Percentiles rank a stretch among this genome's conserved stretches.
These are phyloP conservation scores for Pelvicachromis taeniatus DNA, from an alignment of 2,113 vertebrate genomes.

Conservation along the genomic window DNA sequence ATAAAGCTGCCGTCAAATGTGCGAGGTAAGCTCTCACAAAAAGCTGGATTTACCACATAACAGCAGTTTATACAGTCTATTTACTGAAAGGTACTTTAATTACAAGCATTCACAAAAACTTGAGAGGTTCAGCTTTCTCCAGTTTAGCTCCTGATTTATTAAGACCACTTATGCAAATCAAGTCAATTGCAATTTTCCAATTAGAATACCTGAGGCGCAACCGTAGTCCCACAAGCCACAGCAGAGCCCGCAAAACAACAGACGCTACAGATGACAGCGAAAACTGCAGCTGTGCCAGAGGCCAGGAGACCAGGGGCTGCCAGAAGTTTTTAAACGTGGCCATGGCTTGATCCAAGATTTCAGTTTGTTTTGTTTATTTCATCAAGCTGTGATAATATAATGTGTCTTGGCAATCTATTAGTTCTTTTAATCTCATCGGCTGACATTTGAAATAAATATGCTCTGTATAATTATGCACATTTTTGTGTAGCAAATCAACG, in stretches of 20 bases:
- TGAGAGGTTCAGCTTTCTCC: conserved; percentile 35
- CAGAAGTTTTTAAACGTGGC: conserved; percentile 17
- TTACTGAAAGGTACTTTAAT: conserved; percentile 33
- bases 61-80: conserved; percentile 3
- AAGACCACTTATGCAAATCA: conserved; percentile 66
- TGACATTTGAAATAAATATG: conserved; percentile 45
- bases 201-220: conserved; percentile 62
- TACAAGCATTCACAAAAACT: conserved; percentile 32
- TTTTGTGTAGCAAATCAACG: conserved; percentile 30
- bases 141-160: conserved; percentile 60
- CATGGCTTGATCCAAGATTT: not conserved
- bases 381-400: conserved; percentile 40
- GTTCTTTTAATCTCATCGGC: conserved; percentile 29
- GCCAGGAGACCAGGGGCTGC: conserved; percentile 28
- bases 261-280: conserved; percentile 3
- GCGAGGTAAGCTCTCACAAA: not conserved
- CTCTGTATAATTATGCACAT: conserved; percentile 36
- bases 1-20: conserved; percentile 29
- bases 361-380: conserved; percentile 25
- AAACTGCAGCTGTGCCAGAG: conserved; percentile 40
- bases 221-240: conserved; percentile 37
- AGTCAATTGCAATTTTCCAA: conserved; percentile 60
- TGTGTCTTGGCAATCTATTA: conserved; percentile 25
- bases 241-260: conserved; percentile 43
- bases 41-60: not conserved